Conservation (phyloP, 2,113 vertebrate species). For the Passerina amoena region DNA sequence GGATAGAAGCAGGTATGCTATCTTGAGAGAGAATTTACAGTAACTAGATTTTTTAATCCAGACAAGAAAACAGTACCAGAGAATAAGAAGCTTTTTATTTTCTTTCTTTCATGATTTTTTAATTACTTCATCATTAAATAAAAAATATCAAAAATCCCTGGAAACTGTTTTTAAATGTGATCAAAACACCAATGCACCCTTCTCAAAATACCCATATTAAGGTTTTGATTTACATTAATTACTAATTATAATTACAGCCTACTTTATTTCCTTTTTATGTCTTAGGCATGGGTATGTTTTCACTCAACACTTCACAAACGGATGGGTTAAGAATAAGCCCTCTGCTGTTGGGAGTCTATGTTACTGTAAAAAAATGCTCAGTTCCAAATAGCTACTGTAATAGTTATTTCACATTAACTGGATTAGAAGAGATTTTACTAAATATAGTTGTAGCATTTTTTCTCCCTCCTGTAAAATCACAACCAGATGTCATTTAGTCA, state of each 20-base stretch:
- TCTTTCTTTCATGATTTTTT: no score
- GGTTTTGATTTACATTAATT: not conserved
- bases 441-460: not conserved
- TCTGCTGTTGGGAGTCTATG: not conserved
- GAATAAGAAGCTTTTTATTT: not conserved
- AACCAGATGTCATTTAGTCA: slow-evolving; percentile 3
- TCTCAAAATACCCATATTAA: not conserved
- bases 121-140: not conserved
- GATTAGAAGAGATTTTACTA: slow-evolving; percentile 47
- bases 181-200: not conserved
- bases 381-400: not conserved
- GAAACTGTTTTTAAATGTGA: not conserved
- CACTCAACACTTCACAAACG: not conserved
- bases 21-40: slow-evolving; percentile 1
- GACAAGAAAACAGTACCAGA: not conserved
- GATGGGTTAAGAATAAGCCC: slow-evolving; percentile 5
- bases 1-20: not conserved
- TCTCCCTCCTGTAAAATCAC: not conserved
- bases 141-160: not conserved
- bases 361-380: slow-evolving; percentile 7
- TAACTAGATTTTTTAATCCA: not conserved
- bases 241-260: slow-evolving; percentile 2
- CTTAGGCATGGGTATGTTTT: not conserved
- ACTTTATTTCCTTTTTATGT: not conserved
- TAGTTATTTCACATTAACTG: not conserved